Conservation (phyloP, 53 echinoderm and acorn worm species). For the Hippasteria phrygiana region DNA sequence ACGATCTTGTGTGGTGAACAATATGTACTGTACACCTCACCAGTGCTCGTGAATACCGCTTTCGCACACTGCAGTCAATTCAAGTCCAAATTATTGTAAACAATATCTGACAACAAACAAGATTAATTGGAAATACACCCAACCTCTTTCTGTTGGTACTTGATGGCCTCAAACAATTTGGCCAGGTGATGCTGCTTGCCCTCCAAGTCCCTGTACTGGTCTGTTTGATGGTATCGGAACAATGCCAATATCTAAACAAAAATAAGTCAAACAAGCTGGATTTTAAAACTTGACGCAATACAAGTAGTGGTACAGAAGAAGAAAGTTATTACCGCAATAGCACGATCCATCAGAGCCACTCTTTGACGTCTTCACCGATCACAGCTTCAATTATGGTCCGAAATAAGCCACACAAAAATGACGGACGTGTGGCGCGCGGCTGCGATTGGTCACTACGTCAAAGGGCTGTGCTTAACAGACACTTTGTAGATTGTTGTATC, state of each 20-base stretch:
- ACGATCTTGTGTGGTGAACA: too few relatives aligned
- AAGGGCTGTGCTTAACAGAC: too few relatives aligned
- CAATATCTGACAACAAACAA: not conserved
- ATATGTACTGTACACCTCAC: too few relatives aligned
- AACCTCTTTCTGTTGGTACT: conserved; percentile 10
- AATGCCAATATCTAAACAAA: conserved; percentile 29
- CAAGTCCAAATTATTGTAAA: not conserved
- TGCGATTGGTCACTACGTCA: too few relatives aligned
- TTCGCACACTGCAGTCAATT: not conserved
- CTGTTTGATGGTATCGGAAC: conserved; percentile 55
- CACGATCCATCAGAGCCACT: not conserved
- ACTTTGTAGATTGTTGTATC: too few relatives aligned
- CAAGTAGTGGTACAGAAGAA: too few relatives aligned
- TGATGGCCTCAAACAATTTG: conserved; percentile 13
- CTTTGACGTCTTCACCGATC: not conserved
- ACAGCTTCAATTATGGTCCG: not conserved
- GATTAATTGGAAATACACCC: not conserved
- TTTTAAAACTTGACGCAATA: not conserved
- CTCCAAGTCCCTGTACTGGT: conserved; percentile 27
- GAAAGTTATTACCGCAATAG: too few relatives aligned
- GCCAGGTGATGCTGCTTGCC: conserved; percentile 16
- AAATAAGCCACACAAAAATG: too few relatives aligned
- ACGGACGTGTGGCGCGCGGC: too few relatives aligned
- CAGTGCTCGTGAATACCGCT: conserved; percentile 44
- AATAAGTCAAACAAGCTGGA: not conserved